A percentile compares a stretch with the other conserved stretches of the same genome.
Evolutionary conservation across 2,113 vertebrate genomes (phyloP).

Genomic region (Platysternon megacephalum): DNA sequence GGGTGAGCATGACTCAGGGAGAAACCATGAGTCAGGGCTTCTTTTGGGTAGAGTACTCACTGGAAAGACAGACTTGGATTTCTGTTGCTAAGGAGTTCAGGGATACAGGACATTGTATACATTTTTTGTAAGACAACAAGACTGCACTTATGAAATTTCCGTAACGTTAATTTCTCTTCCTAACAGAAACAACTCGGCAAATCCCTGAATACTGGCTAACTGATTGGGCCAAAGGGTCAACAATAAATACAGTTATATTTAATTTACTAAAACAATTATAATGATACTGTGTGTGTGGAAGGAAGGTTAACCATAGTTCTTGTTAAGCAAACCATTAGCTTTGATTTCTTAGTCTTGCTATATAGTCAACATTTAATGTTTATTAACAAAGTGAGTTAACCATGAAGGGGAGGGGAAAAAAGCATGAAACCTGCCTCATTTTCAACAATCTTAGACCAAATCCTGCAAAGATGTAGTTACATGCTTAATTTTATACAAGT

Average conservation of each 20-base stretch:
- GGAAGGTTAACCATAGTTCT: background rate
- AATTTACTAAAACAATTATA: background rate
- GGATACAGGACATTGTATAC: background rate
- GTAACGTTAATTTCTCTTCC: background rate
- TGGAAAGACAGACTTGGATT: background rate
- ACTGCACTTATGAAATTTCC: background rate
- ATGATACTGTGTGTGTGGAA: background rate
- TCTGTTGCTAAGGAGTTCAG: background rate
- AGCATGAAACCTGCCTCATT: rapidly evolving
- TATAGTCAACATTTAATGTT: rapidly evolving
- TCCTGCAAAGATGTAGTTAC: rapidly evolving
- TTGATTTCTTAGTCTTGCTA: background rate
- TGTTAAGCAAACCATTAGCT: background rate
- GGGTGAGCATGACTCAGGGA: background rate
- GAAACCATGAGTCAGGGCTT: background rate
- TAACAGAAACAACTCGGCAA: background rate
- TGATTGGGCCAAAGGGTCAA: rapidly evolving
- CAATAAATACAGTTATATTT: background rate
- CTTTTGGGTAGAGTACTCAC: background rate
- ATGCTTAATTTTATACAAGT: background rate
- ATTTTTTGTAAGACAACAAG: background rate
- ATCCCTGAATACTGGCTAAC: background rate
- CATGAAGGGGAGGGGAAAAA: background rate
- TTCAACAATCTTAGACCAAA: rapidly evolving
- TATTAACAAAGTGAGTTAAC: background rate